Conservation (phyloP, 2,113 vertebrate genomes). For the Rhea americana region DNA sequence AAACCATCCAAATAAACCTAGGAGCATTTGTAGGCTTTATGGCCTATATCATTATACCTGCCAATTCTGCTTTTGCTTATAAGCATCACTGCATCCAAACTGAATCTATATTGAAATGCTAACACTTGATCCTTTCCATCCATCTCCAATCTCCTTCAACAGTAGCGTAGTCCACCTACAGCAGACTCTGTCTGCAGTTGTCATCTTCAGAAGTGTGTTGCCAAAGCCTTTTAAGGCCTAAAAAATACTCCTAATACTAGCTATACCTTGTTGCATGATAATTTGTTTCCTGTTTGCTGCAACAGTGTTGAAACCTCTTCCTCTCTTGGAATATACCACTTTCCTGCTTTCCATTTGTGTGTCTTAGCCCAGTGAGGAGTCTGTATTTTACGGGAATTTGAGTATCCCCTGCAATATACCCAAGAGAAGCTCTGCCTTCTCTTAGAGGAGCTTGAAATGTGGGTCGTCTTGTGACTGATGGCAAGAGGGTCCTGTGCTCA, state of each 20-base stretch:
- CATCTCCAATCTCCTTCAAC: neutral
- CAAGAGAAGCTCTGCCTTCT: neutral
- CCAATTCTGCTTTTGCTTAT: neutral
- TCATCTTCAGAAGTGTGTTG: neutral
- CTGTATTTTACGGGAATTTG: neutral
- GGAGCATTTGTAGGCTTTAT: neutral
- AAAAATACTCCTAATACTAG: neutral
- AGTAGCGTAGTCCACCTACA: neutral
- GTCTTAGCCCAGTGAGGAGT: neutral
- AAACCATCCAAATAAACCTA: neutral
- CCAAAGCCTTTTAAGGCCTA: neutral
- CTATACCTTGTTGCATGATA: too few species aligned
- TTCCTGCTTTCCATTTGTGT: neutral
- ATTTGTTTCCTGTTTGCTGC: too few species aligned
- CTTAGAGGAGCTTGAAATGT: neutral
- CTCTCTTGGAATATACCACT: neutral
- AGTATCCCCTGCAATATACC: neutral
- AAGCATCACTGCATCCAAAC: neutral
- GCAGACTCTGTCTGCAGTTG: neutral
- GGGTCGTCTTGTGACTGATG: neutral
- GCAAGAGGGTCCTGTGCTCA: neutral
- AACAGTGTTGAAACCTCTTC: neutral
- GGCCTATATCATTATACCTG: neutral
- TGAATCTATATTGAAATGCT: neutral
- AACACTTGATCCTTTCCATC: neutral